Base-by-base conservation (phyloP, 2,113 vertebrate species). In the Nanger granti region DNA sequence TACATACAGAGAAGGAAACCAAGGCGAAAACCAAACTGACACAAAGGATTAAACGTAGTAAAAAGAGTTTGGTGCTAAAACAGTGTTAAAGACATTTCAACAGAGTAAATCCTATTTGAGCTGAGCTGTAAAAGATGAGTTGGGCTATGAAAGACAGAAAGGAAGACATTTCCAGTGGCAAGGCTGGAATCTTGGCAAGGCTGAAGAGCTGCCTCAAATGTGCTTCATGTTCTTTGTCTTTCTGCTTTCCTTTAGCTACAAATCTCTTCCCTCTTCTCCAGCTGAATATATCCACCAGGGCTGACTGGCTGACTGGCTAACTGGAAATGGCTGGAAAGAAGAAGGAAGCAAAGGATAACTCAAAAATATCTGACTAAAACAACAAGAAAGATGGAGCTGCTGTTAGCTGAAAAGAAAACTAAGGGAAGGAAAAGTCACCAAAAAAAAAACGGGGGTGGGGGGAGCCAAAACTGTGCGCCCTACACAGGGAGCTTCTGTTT, bases 361-460 rank as follows among this genome's bases (percentile, higher is more conserved):
- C 41, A 26, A 84, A 28, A 97, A 86, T 66, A 85, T 34, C 18
- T 91, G 59, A 89, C 59, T 76, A 13, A 11, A 62, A 85, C 44
- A 62, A 64, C 7, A 85, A 41, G 57, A 34, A 91, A 29, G n/a
- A 54, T 66, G 37, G 54, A 91, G 5, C 31, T 41, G 55, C 85
- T 55, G 47, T 44, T 31, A 47, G 54, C 22, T 26, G 8, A 52
- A 73, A 54, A 24, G 18, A 59, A 85, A 49, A 80, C 11, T 1
- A 7, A 31, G 5, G 31, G 64, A 97, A 92, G 44, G 8, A n/a
- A 52, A 92, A 85, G 34, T 28, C 31, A 1, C 4, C 31, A 8
- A 17, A 8, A n/a, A n/a, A n/a, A 29, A 47, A 10, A 20, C 3
- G 7, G 0, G 2, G 52, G 17, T 2, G 1, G 60, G 1, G 76